These are phyloP conservation scores for Rousettus madagascariensis DNA, from an alignment of 2,797 vertebrate genomes.

Conservation along the genomic window DNA sequence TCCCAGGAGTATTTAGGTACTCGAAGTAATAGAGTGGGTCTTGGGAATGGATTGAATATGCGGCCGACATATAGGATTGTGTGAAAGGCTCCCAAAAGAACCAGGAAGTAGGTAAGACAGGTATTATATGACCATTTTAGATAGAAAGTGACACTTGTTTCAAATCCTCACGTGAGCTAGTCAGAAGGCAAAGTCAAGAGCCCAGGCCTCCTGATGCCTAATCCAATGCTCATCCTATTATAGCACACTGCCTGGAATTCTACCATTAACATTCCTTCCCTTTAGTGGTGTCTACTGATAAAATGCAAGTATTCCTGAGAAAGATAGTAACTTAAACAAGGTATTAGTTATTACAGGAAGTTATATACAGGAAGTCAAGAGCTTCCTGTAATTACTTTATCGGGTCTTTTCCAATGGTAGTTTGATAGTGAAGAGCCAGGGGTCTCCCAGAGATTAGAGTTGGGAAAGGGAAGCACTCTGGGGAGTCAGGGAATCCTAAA, in stretches of 20 bases:
- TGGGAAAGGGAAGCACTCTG: neutral
- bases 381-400: neutral
- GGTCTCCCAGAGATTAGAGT: neutral
- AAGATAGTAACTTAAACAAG: neutral
- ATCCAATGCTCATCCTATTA: neutral
- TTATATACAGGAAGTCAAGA: conserved; percentile 5
- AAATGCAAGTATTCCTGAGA: conserved; percentile 11
- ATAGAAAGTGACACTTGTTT: conserved; percentile 3
- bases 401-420: neutral
- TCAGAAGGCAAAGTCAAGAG: neutral
- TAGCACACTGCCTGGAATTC: neutral
- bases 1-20: neutral
- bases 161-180: neutral
- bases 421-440: neutral
- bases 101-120: neutral
- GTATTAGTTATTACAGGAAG: neutral
- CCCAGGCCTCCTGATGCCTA: neutral
- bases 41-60: conserved; percentile 6
- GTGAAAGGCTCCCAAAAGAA: conserved; percentile 39
- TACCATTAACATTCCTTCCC: neutral
- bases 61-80: neutral
- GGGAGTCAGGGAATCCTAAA: conserved; percentile 1
- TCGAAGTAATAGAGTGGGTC: neutral
- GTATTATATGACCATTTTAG: neutral
- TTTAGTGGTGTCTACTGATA: neutral